phyloP scores from a whole-genome alignment of 2,113 vertebrate species.

The Ochotona princeps region DNA sequence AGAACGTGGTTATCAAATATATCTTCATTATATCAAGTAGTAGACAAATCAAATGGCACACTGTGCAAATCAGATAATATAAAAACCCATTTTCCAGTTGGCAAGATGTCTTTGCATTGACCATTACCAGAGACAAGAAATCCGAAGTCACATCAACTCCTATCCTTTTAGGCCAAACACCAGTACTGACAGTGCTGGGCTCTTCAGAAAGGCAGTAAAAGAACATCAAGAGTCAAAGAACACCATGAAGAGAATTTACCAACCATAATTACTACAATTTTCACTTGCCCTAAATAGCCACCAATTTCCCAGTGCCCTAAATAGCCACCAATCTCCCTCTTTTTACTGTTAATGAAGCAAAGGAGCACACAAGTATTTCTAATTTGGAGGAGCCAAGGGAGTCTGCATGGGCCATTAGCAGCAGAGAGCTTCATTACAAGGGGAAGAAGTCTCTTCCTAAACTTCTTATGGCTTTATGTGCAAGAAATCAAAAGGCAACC shows the following conservation, averaged over 20 bases:
- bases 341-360: constrained; percentile 89
- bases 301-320: constrained; percentile 88
- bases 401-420: constrained; percentile 88
- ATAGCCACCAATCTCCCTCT: constrained; percentile 90
- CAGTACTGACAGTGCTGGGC: constrained; percentile 39
- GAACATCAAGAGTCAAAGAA: constrained; percentile 80
- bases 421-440: constrained; percentile 88
- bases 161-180: constrained; percentile 55
- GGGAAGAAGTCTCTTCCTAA: constrained; percentile 84
- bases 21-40: background rate
- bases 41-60: background rate
- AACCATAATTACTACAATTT: constrained; percentile 88
- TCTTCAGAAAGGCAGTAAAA: constrained; percentile 74
- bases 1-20: background rate
- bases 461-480: constrained; percentile 87
- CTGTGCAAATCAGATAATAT: constrained; percentile 15
- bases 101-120: constrained; percentile 20
- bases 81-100: constrained; percentile 12
- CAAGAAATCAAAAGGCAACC: constrained; percentile 87
- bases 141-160: constrained; percentile 7
- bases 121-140: background rate
- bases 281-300: constrained; percentile 90
- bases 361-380: constrained; percentile 85
- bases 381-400: constrained; percentile 89
- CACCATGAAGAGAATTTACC: constrained; percentile 83